Evolutionary conservation across 1,140 invertebrate genomes (phyloP).

Genomic region (Tribolium madens): DNA sequence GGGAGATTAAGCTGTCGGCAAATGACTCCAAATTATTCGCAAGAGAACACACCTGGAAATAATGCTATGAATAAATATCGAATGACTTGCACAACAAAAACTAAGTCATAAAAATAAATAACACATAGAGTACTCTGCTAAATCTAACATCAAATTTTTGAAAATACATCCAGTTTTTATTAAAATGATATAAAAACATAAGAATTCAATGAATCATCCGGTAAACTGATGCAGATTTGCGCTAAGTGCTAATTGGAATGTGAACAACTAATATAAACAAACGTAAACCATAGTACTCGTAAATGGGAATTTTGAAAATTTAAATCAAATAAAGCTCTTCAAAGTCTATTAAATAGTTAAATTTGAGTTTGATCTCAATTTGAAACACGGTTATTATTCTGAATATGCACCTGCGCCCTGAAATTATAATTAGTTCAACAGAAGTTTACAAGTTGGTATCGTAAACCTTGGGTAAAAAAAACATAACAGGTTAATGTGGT

Average conservation of each 20-base stretch:
- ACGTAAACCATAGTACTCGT: neutral
- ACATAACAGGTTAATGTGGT: neutral
- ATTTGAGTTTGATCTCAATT: slow-evolving; percentile 3
- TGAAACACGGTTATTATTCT: slow-evolving; percentile 5
- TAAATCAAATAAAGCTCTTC: neutral
- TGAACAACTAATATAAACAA: neutral
- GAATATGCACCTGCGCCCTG: neutral
- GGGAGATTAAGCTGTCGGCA: neutral
- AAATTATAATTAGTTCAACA: slow-evolving; percentile 12
- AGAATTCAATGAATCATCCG: too few relatives aligned
- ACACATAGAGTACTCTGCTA: too few relatives aligned
- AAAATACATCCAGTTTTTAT: too few relatives aligned
- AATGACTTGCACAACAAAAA: neutral
- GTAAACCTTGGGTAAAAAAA: neutral
- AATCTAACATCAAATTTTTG: too few relatives aligned
- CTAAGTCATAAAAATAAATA: too few relatives aligned
- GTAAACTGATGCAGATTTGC: neutral
- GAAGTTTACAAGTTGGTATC: neutral
- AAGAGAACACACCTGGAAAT: neutral
- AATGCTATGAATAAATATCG: neutral
- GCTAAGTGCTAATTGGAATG: neutral
- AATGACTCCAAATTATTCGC: neutral
- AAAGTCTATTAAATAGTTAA: slow-evolving; percentile 9
- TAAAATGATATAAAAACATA: too few relatives aligned
- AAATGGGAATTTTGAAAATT: slow-evolving; percentile 5